Evolutionary conservation across 1,140 invertebrate species (phyloP).

Genomic region (Cydia strobilella): DNA sequence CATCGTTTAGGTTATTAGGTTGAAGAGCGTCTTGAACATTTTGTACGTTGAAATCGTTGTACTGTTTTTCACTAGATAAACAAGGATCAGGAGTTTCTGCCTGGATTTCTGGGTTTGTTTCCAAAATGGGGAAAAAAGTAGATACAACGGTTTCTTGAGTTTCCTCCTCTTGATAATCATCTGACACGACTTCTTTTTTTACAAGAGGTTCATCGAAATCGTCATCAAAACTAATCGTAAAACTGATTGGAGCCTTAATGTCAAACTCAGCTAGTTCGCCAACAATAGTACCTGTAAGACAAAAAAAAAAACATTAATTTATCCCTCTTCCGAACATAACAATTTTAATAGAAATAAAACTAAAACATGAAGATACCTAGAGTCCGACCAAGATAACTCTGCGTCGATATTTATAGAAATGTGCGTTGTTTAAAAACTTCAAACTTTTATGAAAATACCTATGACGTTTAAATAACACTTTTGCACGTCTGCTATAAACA

Average conservation of each 20-base stretch:
- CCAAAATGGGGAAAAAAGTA: background rate
- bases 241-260: background rate
- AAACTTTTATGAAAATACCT: no score
- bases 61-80: background rate
- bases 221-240: conserved; percentile 5
- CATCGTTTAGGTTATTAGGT: background rate
- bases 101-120: background rate
- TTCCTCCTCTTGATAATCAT: background rate
- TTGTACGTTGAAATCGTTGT: background rate
- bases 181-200: conserved; percentile 9
- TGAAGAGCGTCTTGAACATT: background rate
- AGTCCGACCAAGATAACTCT: no score
- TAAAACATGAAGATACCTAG: no score
- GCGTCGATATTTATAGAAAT: no score
- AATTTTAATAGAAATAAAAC: no score
- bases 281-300: conserved; percentile 11
- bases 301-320: background rate
- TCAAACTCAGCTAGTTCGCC: conserved; percentile 5
- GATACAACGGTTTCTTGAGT: background rate
- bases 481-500: no score
- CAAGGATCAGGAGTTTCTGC: background rate
- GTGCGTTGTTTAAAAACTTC: no score
- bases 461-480: no score
- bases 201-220: background rate
- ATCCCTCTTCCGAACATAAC: background rate